These are phyloP conservation scores for Drosophila sulfurigaster DNA, from an alignment of 1,140 invertebrate genomes.

Conservation along the genomic window DNA sequence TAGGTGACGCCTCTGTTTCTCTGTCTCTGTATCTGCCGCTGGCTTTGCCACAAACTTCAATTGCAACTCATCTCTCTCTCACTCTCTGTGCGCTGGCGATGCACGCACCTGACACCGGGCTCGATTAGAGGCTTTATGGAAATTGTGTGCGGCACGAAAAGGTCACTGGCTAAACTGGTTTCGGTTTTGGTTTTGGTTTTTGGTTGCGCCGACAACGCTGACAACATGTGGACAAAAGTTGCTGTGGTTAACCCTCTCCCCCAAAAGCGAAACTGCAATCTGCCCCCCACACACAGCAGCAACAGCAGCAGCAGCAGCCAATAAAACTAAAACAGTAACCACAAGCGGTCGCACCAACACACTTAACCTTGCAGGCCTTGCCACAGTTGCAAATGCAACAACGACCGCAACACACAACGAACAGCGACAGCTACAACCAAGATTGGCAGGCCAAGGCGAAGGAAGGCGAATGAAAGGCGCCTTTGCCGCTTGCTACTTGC, in stretches of 20 bases:
- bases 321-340: slow-evolving; percentile 51
- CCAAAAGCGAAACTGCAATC: slow-evolving; percentile 17
- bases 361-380: slow-evolving; percentile 80
- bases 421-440: slow-evolving; percentile 14
- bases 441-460: slow-evolving; percentile 72
- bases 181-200: slow-evolving; percentile 7
- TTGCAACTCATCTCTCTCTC: neutral
- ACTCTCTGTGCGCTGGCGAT: neutral
- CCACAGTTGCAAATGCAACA: slow-evolving; percentile 71
- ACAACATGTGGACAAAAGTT: slow-evolving; percentile 40
- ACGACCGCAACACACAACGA: slow-evolving; percentile 19
- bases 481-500: slow-evolving; percentile 20
- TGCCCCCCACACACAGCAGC: neutral
- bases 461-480: slow-evolving; percentile 49
- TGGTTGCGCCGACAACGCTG: slow-evolving; percentile 16
- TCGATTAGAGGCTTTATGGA: slow-evolving; percentile 67
- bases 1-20: slow-evolving; percentile 6
- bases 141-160: slow-evolving; percentile 68
- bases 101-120: slow-evolving; percentile 69
- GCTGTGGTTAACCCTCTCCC: slow-evolving; percentile 16
- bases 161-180: slow-evolving; percentile 76
- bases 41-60: too few species aligned
- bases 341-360: slow-evolving; percentile 53
- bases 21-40: too few species aligned
- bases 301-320: slow-evolving; percentile 9